Evolutionary conservation across 2,797 vertebrate species (phyloP), one percentile per base, ranked within the genome.

Genomic region (Poeciliopsis presidionis): DNA sequence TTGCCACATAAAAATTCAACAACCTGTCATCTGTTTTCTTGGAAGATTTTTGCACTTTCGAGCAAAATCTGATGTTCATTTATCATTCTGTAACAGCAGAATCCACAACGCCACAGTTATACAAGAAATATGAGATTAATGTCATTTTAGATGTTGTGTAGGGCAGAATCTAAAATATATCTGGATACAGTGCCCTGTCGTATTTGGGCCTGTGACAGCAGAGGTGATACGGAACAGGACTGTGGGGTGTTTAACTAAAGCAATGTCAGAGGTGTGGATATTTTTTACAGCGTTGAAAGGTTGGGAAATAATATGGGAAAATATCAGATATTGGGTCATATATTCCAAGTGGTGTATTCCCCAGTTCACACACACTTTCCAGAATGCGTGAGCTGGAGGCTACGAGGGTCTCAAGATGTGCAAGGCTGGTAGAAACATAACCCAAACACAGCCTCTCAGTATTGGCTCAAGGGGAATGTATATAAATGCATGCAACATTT

Each of bases 91-190:
- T 33, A 20, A 25, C 75, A n/a, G 30, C 63, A 53, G 51, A 67
- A 70, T 59, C 72, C 30, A 18, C 47, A n/a, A 61, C 5, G 2
- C 92, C 91, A 88, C 92, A 90, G 93, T 93, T 89, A 92, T 92
- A 55, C 33, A 75, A 72, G 82, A 86, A 89, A 86, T 84, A 77
- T 69, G 36, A 90, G 77, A 75, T 79, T 59, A 72, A 85, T 77
- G 82, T 70, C 72, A 84, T 86, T 84, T 87, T 77, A 47, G 74
- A 69, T 80, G 76, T 80, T 73, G 57, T 87, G 79, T 77, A 80
- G 81, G 82, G 67, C 78, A 92, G 87, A 91, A 53, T 53, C 82
- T 78, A 75, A 72, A 65, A 80, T 78, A 82, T 43, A 76, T 43
- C 49, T 11, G 69, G 14, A 69, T 78, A 78, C 74, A 46, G 67